phyloP scores from a whole-genome alignment of 1,140 invertebrate genomes.

The Stegodyphus dumicola region DNA sequence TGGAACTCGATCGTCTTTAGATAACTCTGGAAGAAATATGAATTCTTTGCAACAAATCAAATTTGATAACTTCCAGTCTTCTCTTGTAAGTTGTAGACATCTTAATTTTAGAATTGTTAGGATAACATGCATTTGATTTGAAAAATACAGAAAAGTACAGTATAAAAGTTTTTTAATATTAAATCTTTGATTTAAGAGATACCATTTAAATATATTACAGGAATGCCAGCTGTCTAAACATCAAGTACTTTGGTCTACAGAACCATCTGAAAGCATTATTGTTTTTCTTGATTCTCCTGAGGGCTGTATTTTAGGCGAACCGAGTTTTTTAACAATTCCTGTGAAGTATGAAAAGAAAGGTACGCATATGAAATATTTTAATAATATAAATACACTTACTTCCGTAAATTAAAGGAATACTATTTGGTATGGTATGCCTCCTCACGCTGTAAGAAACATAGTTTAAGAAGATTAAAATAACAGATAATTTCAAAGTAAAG shows the following conservation, averaged over 20 bases:
- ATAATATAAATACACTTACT: background rate
- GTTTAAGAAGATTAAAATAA: too few relatives aligned
- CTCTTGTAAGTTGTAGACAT: constrained; percentile 20
- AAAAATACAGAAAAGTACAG: too few relatives aligned
- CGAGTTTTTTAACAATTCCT: constrained; percentile 1
- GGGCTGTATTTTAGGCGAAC: background rate
- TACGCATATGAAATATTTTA: background rate
- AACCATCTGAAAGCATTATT: background rate
- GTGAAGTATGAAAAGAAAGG: constrained; percentile 7
- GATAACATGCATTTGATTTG: too few relatives aligned
- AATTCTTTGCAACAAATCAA: constrained; percentile 8
- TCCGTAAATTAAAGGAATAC: too few relatives aligned
- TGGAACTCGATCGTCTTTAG: background rate
- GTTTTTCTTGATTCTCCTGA: constrained; percentile 19
- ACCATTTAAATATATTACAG: too few relatives aligned
- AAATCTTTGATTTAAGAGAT: too few relatives aligned
- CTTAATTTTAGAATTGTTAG: too few relatives aligned
- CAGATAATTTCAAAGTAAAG: too few relatives aligned
- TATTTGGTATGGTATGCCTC: too few relatives aligned
- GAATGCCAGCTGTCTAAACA: too few relatives aligned
- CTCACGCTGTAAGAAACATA: too few relatives aligned
- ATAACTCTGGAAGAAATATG: background rate
- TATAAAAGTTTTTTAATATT: too few relatives aligned
- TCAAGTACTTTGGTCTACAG: background rate
- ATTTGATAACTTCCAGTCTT: constrained; percentile 14